phyloP scores from a whole-genome alignment of 2,113 vertebrate genomes.

The Osmerus eperlanus region DNA sequence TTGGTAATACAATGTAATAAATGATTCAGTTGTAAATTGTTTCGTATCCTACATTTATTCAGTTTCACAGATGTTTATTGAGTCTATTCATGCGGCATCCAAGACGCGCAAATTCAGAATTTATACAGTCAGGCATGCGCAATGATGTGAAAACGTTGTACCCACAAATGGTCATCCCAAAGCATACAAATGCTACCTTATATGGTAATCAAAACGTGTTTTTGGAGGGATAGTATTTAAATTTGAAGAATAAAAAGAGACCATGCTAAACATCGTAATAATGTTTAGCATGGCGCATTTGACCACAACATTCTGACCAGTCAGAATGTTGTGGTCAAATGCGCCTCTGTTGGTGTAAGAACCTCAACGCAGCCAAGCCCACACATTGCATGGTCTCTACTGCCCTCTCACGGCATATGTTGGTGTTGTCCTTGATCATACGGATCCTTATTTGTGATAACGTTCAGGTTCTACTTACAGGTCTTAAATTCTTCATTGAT shows the following conservation, averaged over 20 bases:
- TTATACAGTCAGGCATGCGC: background rate
- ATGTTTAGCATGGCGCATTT: no score
- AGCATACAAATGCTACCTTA: background rate
- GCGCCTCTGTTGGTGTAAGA: background rate
- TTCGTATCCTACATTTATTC: no score
- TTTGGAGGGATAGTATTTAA: background rate
- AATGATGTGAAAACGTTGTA: background rate
- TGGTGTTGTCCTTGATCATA: constrained; percentile 19
- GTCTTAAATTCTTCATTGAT: background rate
- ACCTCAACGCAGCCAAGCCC: background rate
- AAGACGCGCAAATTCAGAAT: no score
- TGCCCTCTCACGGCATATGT: constrained; percentile 36
- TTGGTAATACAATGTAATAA: background rate
- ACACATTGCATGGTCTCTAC: constrained; percentile 50
- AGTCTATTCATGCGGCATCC: no score
- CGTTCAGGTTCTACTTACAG: no score
- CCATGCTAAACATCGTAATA: background rate
- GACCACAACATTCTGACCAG: no score
- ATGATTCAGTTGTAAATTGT: no score
- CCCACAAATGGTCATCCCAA: background rate
- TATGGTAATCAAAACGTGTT: background rate
- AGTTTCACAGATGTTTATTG: no score
- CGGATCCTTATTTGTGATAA: background rate
- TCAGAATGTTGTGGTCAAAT: background rate
- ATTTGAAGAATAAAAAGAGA: background rate